Conservation (phyloP, 1,140 invertebrate species). For the Drosophila santomea region DNA sequence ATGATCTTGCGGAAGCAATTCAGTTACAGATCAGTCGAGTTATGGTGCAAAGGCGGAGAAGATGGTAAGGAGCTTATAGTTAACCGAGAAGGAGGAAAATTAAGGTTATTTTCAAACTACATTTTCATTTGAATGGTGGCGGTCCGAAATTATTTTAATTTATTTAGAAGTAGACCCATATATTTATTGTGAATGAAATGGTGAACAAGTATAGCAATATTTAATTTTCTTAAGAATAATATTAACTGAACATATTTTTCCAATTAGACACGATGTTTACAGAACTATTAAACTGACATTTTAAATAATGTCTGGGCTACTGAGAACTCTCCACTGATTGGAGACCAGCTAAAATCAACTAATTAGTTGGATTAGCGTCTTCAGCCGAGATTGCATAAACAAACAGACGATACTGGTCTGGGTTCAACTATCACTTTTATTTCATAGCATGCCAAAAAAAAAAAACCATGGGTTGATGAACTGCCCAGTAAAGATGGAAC, state of each 20-base stretch:
- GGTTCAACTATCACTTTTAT: conserved; percentile 77
- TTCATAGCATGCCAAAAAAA: conserved; percentile 45
- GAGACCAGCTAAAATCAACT: conserved; percentile 48
- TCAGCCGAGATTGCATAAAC: conserved; percentile 22
- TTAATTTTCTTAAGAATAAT: background rate
- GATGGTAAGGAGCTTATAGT: background rate
- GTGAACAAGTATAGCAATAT: background rate
- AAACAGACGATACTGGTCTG: conserved; percentile 49
- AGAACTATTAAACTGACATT: conserved; percentile 12
- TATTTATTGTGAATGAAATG: background rate
- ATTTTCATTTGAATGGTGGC: background rate
- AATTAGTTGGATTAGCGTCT: conserved; percentile 63
- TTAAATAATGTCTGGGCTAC: conserved; percentile 1
- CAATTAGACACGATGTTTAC: conserved; percentile 5
- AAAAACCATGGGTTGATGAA: conserved; percentile 72
- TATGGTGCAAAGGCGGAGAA: conserved; percentile 19
- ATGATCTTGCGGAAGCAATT: conserved; percentile 64
- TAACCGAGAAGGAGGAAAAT: background rate
- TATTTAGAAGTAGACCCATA: background rate
- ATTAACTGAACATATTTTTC: background rate
- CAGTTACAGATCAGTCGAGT: conserved; percentile 33
- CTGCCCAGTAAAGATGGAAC: conserved; percentile 33
- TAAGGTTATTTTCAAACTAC: background rate
- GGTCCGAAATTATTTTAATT: background rate
- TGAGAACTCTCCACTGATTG: conserved; percentile 36